Base-by-base conservation (phyloP, 2,888 invertebrate species). In the Leptopilina drosophilae region DNA sequence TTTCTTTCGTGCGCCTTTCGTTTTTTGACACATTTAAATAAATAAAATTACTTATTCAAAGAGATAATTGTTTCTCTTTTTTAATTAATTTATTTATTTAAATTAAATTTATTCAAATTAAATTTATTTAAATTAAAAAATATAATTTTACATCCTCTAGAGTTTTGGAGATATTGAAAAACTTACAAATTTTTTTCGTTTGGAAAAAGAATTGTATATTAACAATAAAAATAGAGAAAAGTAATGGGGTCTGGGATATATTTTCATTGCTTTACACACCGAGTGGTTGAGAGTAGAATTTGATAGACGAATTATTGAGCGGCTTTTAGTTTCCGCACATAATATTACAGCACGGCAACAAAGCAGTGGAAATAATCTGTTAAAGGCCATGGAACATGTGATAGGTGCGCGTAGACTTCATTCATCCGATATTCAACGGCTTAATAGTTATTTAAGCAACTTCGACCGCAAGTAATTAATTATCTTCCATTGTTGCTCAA, bases 321-420 rank as follows among this genome's bases (percentile, higher is more conserved):
- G 40, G 73, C n/a, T 73, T 73, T 53, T 33, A 53, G 33, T 59
- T 33, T 9, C 56, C 73, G 11, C 42, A 49, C 49, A 40, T 56
- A 73, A 73, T 73, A 73, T 73, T 73, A 73, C 33, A 56, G 73
- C 33, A 40, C 5, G 33, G 33, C 9, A 59, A 73, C 56, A 73
- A 73, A 73, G 73, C 73, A 40, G 33, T 59, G 73, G 20, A 69
- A 69, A 69, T 69, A 69, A 69, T 69, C 53, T 53, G 49, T 26
- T 53, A 69, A 69, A 53, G 33, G 26, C 53, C 42, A 26, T 14
- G 53, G 56, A 73, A 33, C 3, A 73, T 33, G 40, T 59, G 73
- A 73, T 73, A 56, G 56, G 14, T 73, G 56, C 33, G 56, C 33
- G 20, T n/a, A 62, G 15, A 73, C 40, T 73, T 73, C 56, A 73